Evolutionary conservation across 1,140 invertebrate genomes (phyloP), one percentile per base, ranked within the genome.

Genomic region (Drosophila bifasciata): DNA sequence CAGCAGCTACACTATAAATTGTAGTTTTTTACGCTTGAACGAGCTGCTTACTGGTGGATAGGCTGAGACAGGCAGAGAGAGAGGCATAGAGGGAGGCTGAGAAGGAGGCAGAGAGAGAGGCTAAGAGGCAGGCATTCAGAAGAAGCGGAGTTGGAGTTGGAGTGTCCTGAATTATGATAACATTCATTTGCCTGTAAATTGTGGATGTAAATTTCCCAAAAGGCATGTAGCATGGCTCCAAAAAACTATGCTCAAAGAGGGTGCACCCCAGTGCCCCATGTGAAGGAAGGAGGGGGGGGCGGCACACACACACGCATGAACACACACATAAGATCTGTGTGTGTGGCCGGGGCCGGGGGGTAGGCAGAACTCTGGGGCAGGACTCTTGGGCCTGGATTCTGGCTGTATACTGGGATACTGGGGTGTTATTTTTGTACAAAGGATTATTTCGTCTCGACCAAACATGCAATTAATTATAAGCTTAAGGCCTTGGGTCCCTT

Each of bases 401-500:
- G 19, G 61, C 21, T 25, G 19, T 32, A 9, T 1, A 25, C 19
- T 28, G 51, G 66, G 46, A 41, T 70, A n/a, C 32, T 36, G 32
- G 66, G 71, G 60, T 78, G 72, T 71, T 88, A 81, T 86, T 86
- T 86, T 76, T 84, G 79, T 89, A 88, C 83, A 88, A 88, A 86
- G 89, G 89, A 91, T 91, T 91, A 91, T 89, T 91, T 91, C 89
- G 89, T 91, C 89, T 90, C 89, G 89, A 91, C 89, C 89, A 89
- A 91, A 91, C 89, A 91, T 91, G 89, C 89, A 91, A 91, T 91
- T 91, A 91, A 91, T 91, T 91, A 91, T 90, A 90, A 91, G 89
- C 89, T 91, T 91, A 91, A 91, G 89, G 89, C 89, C 89, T 90
- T 90, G 85, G 81, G 79, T 72, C 80, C 84, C 76, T 81, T 90